These are phyloP conservation scores for Hartigia nigra DNA, from an alignment of 2,888 invertebrate species.

Conservation along the genomic window DNA sequence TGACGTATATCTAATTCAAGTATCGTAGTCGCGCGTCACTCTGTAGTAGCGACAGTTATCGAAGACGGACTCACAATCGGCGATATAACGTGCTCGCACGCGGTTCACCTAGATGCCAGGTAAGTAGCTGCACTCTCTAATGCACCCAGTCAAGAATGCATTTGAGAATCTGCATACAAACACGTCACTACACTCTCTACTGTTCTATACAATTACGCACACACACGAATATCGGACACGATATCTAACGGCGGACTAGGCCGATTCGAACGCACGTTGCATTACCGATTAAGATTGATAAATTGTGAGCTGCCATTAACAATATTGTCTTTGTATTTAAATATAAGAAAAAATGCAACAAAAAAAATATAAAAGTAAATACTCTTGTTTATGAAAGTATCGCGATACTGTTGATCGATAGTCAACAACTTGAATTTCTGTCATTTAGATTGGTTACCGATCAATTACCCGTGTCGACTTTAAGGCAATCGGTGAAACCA, in stretches of 20 bases:
- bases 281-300: not conserved
- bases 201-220: not conserved
- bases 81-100: not conserved
- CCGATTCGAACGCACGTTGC: not conserved
- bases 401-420: not conserved
- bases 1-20: not conserved
- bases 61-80: not conserved
- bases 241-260: not conserved
- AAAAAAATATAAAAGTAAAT: not conserved
- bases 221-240: not conserved
- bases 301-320: no score
- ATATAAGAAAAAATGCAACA: not conserved
- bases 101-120: not conserved
- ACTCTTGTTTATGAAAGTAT: not conserved
- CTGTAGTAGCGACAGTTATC: not conserved
- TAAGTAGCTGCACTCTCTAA: not conserved
- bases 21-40: slow-evolving; percentile 8
- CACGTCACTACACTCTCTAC: not conserved
- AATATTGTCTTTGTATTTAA: no score
- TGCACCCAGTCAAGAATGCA: not conserved
- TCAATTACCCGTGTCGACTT: not conserved
- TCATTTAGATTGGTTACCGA: not conserved
- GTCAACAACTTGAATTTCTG: not conserved
- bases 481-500: not conserved
- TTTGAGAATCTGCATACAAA: not conserved